These are phyloP conservation scores for Siphamia tubifer DNA, from an alignment of 2,113 vertebrate species.

Conservation along the genomic window DNA sequence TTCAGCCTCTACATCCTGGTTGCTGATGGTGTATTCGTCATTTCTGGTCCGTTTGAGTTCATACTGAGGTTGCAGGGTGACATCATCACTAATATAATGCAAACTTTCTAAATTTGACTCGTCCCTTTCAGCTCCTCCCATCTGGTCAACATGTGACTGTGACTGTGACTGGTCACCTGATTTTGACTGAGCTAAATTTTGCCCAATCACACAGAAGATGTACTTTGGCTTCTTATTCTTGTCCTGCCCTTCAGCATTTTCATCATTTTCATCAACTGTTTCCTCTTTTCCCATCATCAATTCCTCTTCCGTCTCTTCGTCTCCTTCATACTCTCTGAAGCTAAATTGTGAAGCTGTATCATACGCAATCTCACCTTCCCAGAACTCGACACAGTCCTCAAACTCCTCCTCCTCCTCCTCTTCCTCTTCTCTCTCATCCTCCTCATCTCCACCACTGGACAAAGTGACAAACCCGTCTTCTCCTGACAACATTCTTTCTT, in stretches of 20 bases:
- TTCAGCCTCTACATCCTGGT: background rate
- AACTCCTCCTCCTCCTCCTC: constrained; percentile 66
- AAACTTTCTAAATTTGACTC: constrained; percentile 12
- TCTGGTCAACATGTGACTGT: constrained; percentile 19
- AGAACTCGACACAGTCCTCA: constrained; percentile 71
- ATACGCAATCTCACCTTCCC: constrained; percentile 20
- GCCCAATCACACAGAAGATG: constrained; percentile 57
- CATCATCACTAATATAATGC: background rate
- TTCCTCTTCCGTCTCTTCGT: background rate
- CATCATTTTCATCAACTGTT: constrained; percentile 5
- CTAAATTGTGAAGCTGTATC: constrained; percentile 8
- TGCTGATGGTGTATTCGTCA: constrained; percentile 1
- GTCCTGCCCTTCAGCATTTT: background rate
- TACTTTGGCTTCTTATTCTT: constrained; percentile 26
- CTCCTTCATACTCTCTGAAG: constrained; percentile 12
- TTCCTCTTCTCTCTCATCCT: constrained; percentile 59
- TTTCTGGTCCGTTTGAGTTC: background rate
- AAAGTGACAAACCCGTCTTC: constrained; percentile 73
- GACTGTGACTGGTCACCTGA: constrained; percentile 2
- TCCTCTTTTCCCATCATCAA: background rate
- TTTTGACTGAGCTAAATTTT: constrained; percentile 48
- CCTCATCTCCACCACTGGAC: constrained; percentile 71
- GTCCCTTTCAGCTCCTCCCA: constrained; percentile 13
- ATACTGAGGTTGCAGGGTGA: background rate
- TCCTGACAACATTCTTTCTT: constrained; percentile 42